Percentiles rank a stretch among this genome's conserved stretches.
Conservation (phyloP, 2,888 invertebrate genomes). For the Lottia scabra region DNA sequence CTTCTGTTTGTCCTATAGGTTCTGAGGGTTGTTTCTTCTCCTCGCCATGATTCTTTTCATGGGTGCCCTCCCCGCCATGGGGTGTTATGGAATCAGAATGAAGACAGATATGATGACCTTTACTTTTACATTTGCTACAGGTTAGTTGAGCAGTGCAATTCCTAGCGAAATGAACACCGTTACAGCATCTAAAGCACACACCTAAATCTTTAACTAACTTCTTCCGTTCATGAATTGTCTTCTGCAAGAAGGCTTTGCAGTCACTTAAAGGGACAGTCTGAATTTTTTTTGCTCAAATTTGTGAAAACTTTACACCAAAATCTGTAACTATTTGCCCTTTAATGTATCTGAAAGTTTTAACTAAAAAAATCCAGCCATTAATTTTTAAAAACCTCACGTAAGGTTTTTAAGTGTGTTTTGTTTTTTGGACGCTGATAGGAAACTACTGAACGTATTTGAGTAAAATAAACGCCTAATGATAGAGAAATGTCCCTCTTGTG, state of each 20-base stretch:
- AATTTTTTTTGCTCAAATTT: no score
- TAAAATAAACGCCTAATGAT: no score
- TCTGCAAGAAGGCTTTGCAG: neutral
- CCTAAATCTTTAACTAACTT: slow-evolving; percentile 7
- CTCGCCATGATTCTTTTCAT: slow-evolving; percentile 12
- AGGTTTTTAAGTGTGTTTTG: no score
- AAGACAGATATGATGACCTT: slow-evolving; percentile 6
- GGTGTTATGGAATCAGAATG: slow-evolving; percentile 1
- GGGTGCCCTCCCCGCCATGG: slow-evolving; percentile 1
- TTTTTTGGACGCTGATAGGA: no score
- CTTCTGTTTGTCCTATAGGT: neutral
- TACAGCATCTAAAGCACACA: slow-evolving; percentile 12
- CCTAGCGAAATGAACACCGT: slow-evolving; percentile 8
- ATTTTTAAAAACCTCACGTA: no score
- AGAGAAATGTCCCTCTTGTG: no score
- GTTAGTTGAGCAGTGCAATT: neutral
- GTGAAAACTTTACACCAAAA: no score
- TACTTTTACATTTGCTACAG: slow-evolving; percentile 8
- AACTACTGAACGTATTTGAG: no score
- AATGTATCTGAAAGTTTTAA: no score
- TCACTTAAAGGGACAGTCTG: no score
- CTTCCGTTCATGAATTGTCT: slow-evolving; percentile 13
- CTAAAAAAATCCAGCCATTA: no score
- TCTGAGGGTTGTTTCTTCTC: slow-evolving; percentile 3
- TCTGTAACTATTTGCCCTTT: no score